Percentiles rank a stretch among this genome's conserved stretches.
Conservation (phyloP, 2,797 vertebrate genomes). For the Syngnathus acus region DNA sequence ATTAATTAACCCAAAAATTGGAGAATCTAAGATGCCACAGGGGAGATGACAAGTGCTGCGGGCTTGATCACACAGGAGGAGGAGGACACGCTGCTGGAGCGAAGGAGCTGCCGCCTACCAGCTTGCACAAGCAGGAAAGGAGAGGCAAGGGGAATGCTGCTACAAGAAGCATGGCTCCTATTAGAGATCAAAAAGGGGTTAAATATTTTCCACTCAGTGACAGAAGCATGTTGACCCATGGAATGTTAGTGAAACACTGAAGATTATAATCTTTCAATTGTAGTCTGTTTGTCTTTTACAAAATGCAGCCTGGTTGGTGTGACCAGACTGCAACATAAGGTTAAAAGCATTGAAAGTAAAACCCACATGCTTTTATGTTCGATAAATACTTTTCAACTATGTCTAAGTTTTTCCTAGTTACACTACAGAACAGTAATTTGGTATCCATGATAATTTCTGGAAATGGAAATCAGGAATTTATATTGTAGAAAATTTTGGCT, state of each 20-base stretch:
- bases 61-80: constrained; percentile 39
- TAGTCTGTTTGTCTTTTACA: neutral
- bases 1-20: constrained; percentile 80
- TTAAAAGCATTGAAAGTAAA: neutral
- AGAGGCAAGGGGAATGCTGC: constrained; percentile 23
- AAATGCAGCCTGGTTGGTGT: neutral
- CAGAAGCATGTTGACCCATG: neutral
- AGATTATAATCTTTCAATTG: constrained; percentile 3
- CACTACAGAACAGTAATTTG: neutral
- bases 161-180: constrained; percentile 41
- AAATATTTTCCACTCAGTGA: constrained; percentile 50
- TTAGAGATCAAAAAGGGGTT: constrained; percentile 37
- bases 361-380: neutral
- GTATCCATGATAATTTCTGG: neutral
- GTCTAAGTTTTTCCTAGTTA: neutral
- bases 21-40: constrained; percentile 63
- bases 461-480: neutral
- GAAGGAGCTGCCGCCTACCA: constrained; percentile 32
- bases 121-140: constrained; percentile 18
- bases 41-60: constrained; percentile 61
- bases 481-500: too few relatives aligned
- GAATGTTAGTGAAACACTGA: constrained; percentile 22
- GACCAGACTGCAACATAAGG: neutral
- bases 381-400: neutral
- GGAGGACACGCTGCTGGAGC: constrained; percentile 22